Conservation (phyloP, 2,888 invertebrate species). For the Petrolisthes manimaculis region DNA sequence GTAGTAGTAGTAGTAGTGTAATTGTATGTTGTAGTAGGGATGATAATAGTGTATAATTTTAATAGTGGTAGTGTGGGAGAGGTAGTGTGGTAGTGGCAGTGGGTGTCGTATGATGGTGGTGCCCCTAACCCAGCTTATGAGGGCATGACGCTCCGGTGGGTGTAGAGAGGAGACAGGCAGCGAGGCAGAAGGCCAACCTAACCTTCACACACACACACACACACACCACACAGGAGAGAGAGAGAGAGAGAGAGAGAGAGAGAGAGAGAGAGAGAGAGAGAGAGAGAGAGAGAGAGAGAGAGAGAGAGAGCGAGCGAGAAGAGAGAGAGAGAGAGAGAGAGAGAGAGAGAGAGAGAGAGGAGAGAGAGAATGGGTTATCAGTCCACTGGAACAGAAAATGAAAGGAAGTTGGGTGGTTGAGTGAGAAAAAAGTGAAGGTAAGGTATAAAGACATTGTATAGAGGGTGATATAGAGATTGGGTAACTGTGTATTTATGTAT, state of each 20-base stretch:
- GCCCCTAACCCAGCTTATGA: background rate
- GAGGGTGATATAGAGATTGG: background rate
- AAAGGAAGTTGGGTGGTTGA: background rate
- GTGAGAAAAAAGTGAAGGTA: background rate
- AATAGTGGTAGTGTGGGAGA: no score
- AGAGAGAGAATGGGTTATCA: background rate
- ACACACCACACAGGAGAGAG: no score
- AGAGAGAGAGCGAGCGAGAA: background rate
- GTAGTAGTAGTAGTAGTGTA: no score
- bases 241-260: background rate
- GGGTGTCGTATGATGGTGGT: no score
- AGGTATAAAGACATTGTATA: background rate
- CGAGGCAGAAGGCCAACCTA: no score
- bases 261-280: background rate
- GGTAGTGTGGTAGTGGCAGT: no score
- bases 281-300: background rate
- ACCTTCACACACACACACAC: no score
- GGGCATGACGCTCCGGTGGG: background rate
- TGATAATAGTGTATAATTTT: no score
- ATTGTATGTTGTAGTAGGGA: no score
- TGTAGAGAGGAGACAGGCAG: background rate
- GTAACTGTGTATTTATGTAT: no score
- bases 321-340: background rate
- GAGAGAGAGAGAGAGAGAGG: background rate
- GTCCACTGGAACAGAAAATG: background rate